These are phyloP conservation scores for Hyperoodon ampullatus DNA, from an alignment of 2,113 vertebrate genomes.

Conservation along the genomic window DNA sequence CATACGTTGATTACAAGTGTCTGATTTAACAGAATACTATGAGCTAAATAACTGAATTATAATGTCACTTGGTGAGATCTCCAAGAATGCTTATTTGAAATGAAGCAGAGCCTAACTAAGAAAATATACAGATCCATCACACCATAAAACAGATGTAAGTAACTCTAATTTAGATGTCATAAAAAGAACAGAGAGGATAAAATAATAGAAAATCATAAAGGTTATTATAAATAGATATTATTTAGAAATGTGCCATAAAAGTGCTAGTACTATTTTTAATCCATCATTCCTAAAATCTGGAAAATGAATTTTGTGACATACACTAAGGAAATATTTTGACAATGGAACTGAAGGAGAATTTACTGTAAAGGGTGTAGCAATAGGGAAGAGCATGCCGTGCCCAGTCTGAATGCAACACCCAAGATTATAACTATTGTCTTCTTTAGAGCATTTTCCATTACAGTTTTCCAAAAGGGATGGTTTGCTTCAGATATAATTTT, in stretches of 20 bases:
- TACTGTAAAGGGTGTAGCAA: not conserved
- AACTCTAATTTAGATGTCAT: not conserved
- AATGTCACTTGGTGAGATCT: not conserved
- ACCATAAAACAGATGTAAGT: not conserved
- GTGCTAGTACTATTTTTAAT: not conserved
- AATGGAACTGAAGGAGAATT: not conserved
- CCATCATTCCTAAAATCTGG: slow-evolving; percentile 15
- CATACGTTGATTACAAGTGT: not conserved
- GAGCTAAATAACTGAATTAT: not conserved
- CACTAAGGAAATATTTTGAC: not conserved
- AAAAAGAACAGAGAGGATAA: not conserved
- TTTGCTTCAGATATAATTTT: slow-evolving; percentile 61
- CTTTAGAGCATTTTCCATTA: slow-evolving; percentile 30
- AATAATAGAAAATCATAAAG: not conserved
- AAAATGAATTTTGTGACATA: not conserved
- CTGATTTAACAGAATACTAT: slow-evolving; percentile 13
- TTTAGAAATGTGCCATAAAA: not conserved
- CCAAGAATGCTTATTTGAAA: not conserved
- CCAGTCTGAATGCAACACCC: not conserved
- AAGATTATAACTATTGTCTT: not conserved
- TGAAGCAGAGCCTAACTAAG: not conserved
- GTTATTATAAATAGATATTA: not conserved
- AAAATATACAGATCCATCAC: not conserved
- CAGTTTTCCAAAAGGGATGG: not conserved
- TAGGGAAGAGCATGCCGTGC: not conserved